These are phyloP conservation scores for Pristionchus arcanus DNA, from an alignment of 2,888 invertebrate genomes.

Conservation along the genomic window DNA sequence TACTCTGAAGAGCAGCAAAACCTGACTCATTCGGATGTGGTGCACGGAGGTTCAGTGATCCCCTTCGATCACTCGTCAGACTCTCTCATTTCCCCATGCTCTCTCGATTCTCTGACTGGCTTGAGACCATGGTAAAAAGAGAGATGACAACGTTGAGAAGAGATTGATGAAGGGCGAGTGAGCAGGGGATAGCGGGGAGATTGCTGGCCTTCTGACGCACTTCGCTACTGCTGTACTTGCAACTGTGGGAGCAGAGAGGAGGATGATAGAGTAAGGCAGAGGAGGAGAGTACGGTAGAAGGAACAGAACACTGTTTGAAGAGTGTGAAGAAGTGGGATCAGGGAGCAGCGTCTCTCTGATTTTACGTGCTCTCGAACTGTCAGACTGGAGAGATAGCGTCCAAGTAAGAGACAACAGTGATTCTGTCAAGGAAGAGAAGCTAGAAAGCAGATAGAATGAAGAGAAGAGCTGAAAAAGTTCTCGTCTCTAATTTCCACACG, in stretches of 20 bases:
- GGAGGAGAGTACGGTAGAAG: background rate
- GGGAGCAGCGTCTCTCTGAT: background rate
- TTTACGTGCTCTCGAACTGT: background rate
- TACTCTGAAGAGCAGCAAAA: background rate
- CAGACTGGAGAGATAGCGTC: background rate
- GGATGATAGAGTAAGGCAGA: background rate
- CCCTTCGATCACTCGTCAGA: background rate
- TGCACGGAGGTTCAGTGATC: background rate
- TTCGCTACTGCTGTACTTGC: background rate
- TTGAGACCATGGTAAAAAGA: background rate
- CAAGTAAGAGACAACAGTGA: no score
- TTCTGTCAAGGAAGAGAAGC: no score
- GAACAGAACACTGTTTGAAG: background rate
- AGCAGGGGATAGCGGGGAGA: background rate
- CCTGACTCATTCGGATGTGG: background rate
- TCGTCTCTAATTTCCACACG: no score
- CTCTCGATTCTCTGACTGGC: background rate
- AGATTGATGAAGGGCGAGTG: background rate
- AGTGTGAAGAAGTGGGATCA: slow-evolving; percentile 30
- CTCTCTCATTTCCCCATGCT: background rate
- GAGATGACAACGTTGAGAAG: no score
- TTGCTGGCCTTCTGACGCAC: background rate
- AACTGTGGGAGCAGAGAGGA: background rate
- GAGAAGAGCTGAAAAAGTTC: no score
- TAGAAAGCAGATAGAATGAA: no score